A percentile compares a stretch with the other conserved stretches of the same genome.
Evolutionary conservation across 2,888 invertebrate genomes (phyloP).

Genomic region (Megaustenia siamemsis): DNA sequence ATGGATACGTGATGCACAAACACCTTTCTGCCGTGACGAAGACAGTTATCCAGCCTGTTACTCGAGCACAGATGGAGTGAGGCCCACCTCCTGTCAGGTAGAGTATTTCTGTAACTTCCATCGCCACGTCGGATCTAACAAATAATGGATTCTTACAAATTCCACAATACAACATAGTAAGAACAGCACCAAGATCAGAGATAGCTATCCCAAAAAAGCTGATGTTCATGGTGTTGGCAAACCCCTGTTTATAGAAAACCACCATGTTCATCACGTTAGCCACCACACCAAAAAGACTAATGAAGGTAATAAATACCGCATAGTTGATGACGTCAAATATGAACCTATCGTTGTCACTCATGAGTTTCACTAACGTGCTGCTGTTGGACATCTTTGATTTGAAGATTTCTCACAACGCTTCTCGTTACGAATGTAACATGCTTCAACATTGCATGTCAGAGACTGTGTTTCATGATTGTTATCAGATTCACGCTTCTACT

Average conservation of each 20-base stretch:
- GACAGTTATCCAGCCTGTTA: slow-evolving; percentile 26
- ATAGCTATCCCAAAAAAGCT: too few relatives aligned
- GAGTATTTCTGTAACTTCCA: background rate
- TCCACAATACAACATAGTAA: background rate
- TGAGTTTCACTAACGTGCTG: too few relatives aligned
- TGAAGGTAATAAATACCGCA: background rate
- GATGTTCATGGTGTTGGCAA: slow-evolving; percentile 28
- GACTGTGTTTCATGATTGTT: too few relatives aligned
- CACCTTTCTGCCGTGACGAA: slow-evolving; percentile 34
- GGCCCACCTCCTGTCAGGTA: slow-evolving; percentile 23
- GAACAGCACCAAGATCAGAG: slow-evolving; percentile 16
- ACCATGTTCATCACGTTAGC: background rate
- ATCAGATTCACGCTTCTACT: too few relatives aligned
- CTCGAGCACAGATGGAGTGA: background rate
- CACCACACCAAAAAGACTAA: background rate
- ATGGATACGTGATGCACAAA: background rate
- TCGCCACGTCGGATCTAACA: background rate
- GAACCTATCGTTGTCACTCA: background rate
- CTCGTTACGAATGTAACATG: too few relatives aligned
- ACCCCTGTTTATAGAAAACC: slow-evolving; percentile 28
- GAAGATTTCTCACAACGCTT: too few relatives aligned
- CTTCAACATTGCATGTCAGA: too few relatives aligned
- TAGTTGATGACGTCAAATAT: background rate
- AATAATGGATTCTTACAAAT: slow-evolving; percentile 26
- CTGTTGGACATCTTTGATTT: too few relatives aligned